Evolutionary conservation across 2,797 vertebrate species (phyloP), one percentile per base, ranked within the genome.

Genomic region (Furcifer pardalis): DNA sequence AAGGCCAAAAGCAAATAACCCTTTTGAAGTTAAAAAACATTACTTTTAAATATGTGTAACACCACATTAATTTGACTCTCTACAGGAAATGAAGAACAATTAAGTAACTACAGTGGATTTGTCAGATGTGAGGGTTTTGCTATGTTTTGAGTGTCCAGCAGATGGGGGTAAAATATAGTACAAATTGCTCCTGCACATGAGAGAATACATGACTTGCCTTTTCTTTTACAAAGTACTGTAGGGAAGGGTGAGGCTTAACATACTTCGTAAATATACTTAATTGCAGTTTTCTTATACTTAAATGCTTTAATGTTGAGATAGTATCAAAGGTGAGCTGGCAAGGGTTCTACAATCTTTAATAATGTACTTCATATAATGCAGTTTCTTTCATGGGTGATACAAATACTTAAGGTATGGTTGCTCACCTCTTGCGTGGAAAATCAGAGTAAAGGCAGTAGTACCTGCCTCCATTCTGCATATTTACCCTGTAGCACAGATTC

Each of bases 101-200:
- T 30, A n/a, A 40, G 4, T 17, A 25, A 66, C 52, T 32, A 19
- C 52, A 56, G 35, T 17, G 21, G 35, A 71, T 30, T n/a, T 60
- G 60, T 1, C 27, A 71, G 30, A 4, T 46, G 0, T 40, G 2
- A 88, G 7, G 0, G 25, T 86, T 72, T 40, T 89, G 91, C 83
- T 88, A 63, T 80, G 91, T 81, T 83, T 42, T 46, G 1, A 84
- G 12, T 81, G 60, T 2, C 96, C 96, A 94, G 92, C 91, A 96
- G 96, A 83, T 95, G 96, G 95, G 72, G 83, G 85, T 94, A 95
- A 90, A 95, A 90, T 1, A 89, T 87, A 94, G 90, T 60, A 65
- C 89, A 94, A 93, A 35, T 27, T 40, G 2, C 5, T 0, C 0
- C 42, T 17, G 1, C 27, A 19, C 9, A n/a, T 35, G 25, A 30